phyloP scores from a whole-genome alignment of 2,888 invertebrate species.

The Cephus spinipes region DNA sequence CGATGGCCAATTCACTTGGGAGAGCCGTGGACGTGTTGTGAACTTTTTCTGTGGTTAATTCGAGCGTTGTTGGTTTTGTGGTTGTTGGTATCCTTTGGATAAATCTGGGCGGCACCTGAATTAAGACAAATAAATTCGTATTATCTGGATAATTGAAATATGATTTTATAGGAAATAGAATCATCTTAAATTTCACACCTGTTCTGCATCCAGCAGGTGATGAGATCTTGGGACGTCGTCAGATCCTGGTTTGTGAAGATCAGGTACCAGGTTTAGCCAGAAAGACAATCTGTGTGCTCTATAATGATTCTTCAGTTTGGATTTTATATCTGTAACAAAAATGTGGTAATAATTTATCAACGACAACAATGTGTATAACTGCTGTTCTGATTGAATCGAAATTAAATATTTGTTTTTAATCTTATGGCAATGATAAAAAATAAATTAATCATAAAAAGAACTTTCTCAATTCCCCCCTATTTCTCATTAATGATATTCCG shows the following conservation, averaged over 20 bases:
- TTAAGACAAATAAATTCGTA: not conserved
- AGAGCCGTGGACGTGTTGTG: slow-evolving; percentile 48
- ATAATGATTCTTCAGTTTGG: slow-evolving; percentile 93
- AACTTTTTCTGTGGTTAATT: slow-evolving; percentile 50
- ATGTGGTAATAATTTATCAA: not conserved
- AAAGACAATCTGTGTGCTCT: slow-evolving; percentile 93
- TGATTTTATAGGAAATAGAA: not conserved
- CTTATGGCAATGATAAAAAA: not conserved
- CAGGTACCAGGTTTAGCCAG: slow-evolving; percentile 95
- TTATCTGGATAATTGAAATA: not conserved
- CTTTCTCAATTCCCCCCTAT: too few relatives aligned
- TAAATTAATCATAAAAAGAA: not conserved
- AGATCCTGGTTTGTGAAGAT: slow-evolving; percentile 87
- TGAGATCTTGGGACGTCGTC: slow-evolving; percentile 88
- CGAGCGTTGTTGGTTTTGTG: slow-evolving; percentile 52
- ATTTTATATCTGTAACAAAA: slow-evolving; percentile 80
- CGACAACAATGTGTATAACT: not conserved
- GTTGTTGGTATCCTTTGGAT: slow-evolving; percentile 62
- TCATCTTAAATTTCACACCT: slow-evolving; percentile 49
- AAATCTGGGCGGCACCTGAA: slow-evolving; percentile 60
- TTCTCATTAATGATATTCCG: too few relatives aligned
- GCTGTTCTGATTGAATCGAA: not conserved
- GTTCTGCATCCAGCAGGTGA: slow-evolving; percentile 84
- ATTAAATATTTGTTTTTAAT: not conserved
- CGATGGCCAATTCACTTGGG: slow-evolving; percentile 58